These are phyloP conservation scores for Tortricodes alternella DNA, from an alignment of 2,888 invertebrate genomes.

Conservation along the genomic window DNA sequence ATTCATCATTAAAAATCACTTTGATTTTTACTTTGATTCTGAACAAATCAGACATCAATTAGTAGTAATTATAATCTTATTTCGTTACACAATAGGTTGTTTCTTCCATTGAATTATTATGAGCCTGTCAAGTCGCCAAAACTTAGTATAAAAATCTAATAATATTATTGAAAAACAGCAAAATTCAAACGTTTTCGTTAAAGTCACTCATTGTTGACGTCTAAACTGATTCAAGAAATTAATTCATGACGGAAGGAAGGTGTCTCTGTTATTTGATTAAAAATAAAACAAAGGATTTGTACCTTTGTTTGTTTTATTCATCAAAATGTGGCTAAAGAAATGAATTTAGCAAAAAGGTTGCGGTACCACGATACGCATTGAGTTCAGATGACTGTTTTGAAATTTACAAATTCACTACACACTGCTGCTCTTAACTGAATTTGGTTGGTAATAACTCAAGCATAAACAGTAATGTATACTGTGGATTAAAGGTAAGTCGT, in stretches of 20 bases:
- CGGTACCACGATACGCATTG: not conserved
- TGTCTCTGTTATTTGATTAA: conserved; percentile 30
- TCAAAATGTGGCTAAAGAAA: conserved; percentile 17
- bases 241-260: conserved; percentile 23
- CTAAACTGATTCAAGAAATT: conserved; percentile 21
- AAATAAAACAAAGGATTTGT: conserved; percentile 29
- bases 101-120: not conserved
- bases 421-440: not conserved
- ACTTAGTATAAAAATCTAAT: not conserved
- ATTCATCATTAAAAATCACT: too few species aligned
- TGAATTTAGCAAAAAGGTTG: conserved; percentile 6
- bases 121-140: not conserved
- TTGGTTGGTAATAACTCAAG: too few species aligned
- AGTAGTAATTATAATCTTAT: too few species aligned
- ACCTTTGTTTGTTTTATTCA: conserved; percentile 26
- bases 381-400: not conserved
- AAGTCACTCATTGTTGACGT: conserved; percentile 3
- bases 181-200: conserved; percentile 9
- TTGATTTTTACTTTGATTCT: too few species aligned
- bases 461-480: not conserved
- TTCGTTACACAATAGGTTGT: too few species aligned
- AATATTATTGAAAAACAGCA: not conserved
- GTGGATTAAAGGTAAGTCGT: not conserved
- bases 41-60: too few species aligned
- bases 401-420: not conserved